A percentile compares a stretch with the other conserved stretches of the same genome.
These are phyloP conservation scores for Ptychadena robeensis DNA, from an alignment of 2,797 vertebrate genomes.

Conservation along the genomic window DNA sequence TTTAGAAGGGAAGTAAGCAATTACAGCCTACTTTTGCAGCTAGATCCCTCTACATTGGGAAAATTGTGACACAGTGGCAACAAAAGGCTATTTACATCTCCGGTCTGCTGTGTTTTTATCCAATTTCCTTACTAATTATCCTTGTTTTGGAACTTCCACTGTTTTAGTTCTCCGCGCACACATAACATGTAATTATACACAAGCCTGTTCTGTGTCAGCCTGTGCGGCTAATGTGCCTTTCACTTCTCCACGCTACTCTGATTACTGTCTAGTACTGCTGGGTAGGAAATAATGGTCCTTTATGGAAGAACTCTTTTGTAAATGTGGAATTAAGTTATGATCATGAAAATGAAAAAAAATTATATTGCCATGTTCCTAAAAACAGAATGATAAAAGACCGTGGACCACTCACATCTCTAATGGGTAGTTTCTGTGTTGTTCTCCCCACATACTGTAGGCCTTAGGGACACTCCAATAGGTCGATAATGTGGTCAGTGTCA, in stretches of 20 bases:
- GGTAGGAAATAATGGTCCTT: background rate
- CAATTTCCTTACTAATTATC: conserved; percentile 34
- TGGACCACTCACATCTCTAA: too few relatives aligned
- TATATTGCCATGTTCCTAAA: too few relatives aligned
- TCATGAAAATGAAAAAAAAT: too few relatives aligned
- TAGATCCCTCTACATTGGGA: background rate
- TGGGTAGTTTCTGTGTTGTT: too few relatives aligned
- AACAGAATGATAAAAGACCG: too few relatives aligned
- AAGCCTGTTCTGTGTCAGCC: background rate
- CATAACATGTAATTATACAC: conserved; percentile 38
- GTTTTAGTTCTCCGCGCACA: background rate
- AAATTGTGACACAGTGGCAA: background rate
- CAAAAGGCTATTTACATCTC: conserved; percentile 7
- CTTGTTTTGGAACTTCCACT: conserved; percentile 4
- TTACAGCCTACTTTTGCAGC: too few relatives aligned
- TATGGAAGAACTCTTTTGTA: too few relatives aligned
- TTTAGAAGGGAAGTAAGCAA: too few relatives aligned
- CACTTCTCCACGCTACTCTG: background rate
- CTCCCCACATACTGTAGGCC: too few relatives aligned
- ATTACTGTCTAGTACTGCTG: background rate
- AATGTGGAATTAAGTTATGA: too few relatives aligned
- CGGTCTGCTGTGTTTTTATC: conserved; percentile 7
- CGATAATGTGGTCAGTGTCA: too few relatives aligned
- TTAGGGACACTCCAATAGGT: too few relatives aligned
- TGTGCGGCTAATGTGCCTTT: background rate